Base-by-base conservation (phyloP, 2,797 vertebrate genomes). In the Siniperca scherzeri region DNA sequence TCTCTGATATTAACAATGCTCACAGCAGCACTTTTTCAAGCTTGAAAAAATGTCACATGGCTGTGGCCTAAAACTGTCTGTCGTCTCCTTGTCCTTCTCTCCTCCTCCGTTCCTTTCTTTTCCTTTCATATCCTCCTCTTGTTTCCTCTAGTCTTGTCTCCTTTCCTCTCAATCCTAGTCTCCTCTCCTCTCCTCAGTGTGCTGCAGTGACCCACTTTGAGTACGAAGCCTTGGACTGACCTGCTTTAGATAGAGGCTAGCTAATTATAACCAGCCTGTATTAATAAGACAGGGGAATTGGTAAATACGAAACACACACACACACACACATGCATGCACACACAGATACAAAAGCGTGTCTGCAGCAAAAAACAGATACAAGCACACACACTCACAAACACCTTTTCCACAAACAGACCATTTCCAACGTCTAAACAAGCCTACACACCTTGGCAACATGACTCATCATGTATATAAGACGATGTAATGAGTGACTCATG, bases 151-250 rank as follows among this genome's bases (percentile, higher is more conserved):
- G 17, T 61, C 9, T 14, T 11, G 17, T 30, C 55, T 46, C 19
- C 46, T 71, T 7, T 69, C 44, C 69, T 71, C 25, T 30, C 25
- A 27, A 25, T 40, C n/a, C 50, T 38, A 42, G 67, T 66, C 52
- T 42, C 16, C 42, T 50, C 46, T 65, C 71, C 44, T 77, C 50
- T 83, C 74, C 77, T 82, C 78, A 62, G 60, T 33, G 60, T 88
- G 74, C 92, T 88, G 86, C 92, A 92, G 70, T 95, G 95, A 95
- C 95, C 95, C 94, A 96, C 88, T 95, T 96, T 93, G 88, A 88
- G 76, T 59, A 74, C 17, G 67, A 80, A 92, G 93, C 88, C 90
- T 87, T 74, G 92, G 87, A 91, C 91, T 95, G 95, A 91, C 95
- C 95, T 95, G 93, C 86, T 96, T 95, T 95, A 91, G 85, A 95